Evolutionary conservation across 2,888 invertebrate genomes (phyloP), one percentile per base, ranked within the genome.

Genomic region (Hydriomena furcata): DNA sequence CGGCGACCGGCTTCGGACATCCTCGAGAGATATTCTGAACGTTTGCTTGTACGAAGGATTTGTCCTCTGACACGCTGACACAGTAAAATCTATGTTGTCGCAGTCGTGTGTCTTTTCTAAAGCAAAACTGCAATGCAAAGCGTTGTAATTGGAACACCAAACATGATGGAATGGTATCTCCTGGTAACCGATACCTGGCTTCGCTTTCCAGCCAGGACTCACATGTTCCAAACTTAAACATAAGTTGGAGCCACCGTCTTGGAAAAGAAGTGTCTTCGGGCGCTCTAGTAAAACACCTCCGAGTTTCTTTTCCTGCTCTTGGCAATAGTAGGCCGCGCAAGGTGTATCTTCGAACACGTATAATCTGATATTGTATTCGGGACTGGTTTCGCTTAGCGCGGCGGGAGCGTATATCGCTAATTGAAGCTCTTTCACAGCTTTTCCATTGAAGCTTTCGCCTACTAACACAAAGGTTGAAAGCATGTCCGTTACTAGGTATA

Each of bases 301-400:
- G 49, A 98, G 91, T 68, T 94, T 94, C 62, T 94, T 93, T 73
- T 95, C 95, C 63, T 95, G 94, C 28, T 94, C 94, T 42, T 93
- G 92, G 68, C 95, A 94, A 63, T 96, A 97, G 84, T 98, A 97
- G 68, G 96, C 93, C n/a, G 98, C 97, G 65, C 98, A 98, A 43
- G 95, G 95, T 2, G 97, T 98, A 76, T 99, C 98, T 80, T 98
- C 98, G 49, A 99, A 93, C 44, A 98, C 95, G 84, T 99, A 99
- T 25, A 99, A 95, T 56, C 98, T 92, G 61, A 99, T 93, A 68
- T 93, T 95, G 81, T 94, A 96, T 76, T 97, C 97, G 50, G 94
- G 90, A 47, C 94, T 93, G 61, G 93, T 92, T 51, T 94, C 94
- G 41, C 93, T 95, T 7, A 94, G 91, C n/a, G 92, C 91, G 42